A percentile compares a stretch with the other conserved stretches of the same genome.
phyloP scores from a whole-genome alignment of 64 coral and sea anemone genomes.

The Dendrophyllia cribrosa region DNA sequence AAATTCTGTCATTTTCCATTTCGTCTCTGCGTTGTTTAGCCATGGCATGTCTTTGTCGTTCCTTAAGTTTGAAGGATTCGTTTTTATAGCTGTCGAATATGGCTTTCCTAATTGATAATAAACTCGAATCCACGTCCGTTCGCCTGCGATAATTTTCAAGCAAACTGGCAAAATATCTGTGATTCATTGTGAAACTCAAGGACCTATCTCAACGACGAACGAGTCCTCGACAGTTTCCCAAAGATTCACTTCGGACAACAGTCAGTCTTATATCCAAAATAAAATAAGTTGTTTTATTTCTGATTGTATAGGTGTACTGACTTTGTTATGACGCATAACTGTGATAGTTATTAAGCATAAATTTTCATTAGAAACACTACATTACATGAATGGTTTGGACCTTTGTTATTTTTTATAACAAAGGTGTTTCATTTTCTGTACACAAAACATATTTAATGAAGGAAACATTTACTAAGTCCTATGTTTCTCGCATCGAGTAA shows the following conservation, averaged over 20 bases:
- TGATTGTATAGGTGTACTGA: neutral
- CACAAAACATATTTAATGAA: too few species aligned
- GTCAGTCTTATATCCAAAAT: neutral
- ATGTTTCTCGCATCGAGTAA: too few species aligned
- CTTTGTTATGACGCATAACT: neutral
- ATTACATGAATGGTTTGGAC: too few species aligned
- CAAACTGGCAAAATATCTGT: slow-evolving; percentile 65
- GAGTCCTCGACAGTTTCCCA: neutral
- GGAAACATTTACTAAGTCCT: too few species aligned
- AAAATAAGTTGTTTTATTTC: neutral
- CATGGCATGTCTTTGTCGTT: slow-evolving; percentile 74
- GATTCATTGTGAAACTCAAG: slow-evolving; percentile 53
- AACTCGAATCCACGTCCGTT: slow-evolving; percentile 56
- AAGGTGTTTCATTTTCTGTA: too few species aligned
- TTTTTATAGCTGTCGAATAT: slow-evolving; percentile 57
- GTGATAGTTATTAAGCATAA: neutral
- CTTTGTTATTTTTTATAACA: too few species aligned
- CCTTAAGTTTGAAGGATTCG: slow-evolving; percentile 65
- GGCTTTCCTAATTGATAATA: slow-evolving; percentile 69
- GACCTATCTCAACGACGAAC: neutral
- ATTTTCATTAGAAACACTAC: neutral
- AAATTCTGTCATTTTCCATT: slow-evolving; percentile 72
- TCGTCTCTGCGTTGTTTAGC: slow-evolving; percentile 71
- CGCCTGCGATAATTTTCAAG: slow-evolving; percentile 74
- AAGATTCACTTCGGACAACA: neutral